Conservation (phyloP, 2,113 vertebrate species). For the Puntigrus tetrazona region DNA sequence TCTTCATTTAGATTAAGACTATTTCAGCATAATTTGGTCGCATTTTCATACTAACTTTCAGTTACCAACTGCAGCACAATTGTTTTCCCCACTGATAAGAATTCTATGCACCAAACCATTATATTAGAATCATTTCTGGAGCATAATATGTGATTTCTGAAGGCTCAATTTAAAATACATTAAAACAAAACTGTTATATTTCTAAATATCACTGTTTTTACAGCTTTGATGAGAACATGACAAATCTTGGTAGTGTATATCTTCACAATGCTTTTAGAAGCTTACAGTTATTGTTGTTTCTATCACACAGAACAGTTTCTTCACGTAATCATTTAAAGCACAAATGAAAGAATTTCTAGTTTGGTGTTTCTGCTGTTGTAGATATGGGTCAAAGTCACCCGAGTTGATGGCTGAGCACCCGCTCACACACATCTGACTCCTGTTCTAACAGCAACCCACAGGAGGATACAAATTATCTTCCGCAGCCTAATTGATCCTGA, state of each 20-base stretch:
- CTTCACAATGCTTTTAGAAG: neutral
- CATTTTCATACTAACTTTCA: neutral
- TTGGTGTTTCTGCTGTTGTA: slow-evolving; percentile 5
- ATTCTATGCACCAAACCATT: neutral
- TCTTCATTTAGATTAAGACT: neutral
- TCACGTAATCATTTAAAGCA: neutral
- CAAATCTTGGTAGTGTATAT: neutral
- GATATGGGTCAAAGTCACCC: slow-evolving; percentile 43
- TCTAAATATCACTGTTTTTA: neutral
- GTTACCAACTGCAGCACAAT: neutral
- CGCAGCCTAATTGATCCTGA: slow-evolving; percentile 68
- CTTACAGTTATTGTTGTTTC: neutral
- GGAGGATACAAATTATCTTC: slow-evolving; percentile 67
- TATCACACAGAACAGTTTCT: neutral
- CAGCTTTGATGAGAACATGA: neutral
- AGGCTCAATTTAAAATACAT: neutral
- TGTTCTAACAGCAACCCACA: slow-evolving; percentile 64
- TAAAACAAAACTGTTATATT: neutral
- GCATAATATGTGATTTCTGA: neutral
- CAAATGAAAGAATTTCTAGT: neutral
- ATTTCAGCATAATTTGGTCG: neutral
- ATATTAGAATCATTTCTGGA: neutral
- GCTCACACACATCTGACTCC: slow-evolving; percentile 61
- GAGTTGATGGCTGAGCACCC: slow-evolving; percentile 60
- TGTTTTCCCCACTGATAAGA: neutral